Evolutionary conservation across 2,113 vertebrate species (phyloP).

Genomic region (Mustelus asterias): DNA sequence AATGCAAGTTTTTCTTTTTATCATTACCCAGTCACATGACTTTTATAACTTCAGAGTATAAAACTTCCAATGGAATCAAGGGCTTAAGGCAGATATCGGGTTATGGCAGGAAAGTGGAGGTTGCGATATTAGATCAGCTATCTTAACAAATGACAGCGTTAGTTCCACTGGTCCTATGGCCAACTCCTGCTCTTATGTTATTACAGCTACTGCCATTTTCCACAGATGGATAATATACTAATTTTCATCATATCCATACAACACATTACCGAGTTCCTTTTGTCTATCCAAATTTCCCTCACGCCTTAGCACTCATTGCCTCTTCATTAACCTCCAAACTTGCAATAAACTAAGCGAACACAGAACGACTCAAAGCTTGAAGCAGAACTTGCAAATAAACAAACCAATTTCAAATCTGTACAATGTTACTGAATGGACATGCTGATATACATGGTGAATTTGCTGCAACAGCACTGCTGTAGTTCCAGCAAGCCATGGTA

Average conservation of each 20-base stretch:
- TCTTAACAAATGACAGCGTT: too few relatives aligned
- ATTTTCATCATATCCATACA: background rate
- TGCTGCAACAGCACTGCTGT: too few relatives aligned
- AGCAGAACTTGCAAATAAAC: background rate
- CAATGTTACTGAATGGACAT: background rate
- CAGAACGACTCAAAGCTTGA: background rate
- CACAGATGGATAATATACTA: background rate
- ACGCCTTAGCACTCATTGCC: background rate
- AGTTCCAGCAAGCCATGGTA: too few relatives aligned
- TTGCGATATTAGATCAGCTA: too few relatives aligned
- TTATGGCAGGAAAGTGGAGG: too few relatives aligned
- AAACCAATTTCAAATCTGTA: background rate
- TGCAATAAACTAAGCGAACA: background rate
- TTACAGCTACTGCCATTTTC: background rate
- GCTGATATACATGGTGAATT: background rate
- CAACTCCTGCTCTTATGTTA: too few relatives aligned
- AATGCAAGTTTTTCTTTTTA: too few relatives aligned
- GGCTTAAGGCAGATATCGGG: too few relatives aligned
- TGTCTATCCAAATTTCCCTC: background rate
- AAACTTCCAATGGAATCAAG: too few relatives aligned
- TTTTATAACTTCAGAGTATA: too few relatives aligned
- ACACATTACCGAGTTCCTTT: background rate
- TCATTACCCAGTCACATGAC: too few relatives aligned
- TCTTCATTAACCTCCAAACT: background rate
- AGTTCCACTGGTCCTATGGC: too few relatives aligned